A percentile compares a stretch with the other conserved stretches of the same genome.
Conservation (phyloP, 2,797 vertebrate species). For the Rhabdophis nuchalis region DNA sequence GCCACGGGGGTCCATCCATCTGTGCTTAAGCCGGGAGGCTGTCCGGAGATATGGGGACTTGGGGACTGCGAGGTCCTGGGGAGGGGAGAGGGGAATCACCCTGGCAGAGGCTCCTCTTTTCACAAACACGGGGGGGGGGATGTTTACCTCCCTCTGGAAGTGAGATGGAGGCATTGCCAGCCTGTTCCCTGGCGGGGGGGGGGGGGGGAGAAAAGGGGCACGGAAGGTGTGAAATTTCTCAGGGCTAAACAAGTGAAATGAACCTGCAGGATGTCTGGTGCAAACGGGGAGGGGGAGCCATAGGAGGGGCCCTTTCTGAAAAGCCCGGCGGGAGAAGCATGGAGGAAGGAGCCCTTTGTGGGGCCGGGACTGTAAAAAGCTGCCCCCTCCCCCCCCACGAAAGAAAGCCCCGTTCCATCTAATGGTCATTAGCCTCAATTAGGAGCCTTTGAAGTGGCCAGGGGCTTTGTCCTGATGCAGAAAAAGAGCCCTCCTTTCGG, state of each 20-base stretch:
- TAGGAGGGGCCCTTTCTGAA: neutral
- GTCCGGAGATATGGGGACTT: neutral
- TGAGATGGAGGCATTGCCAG: neutral
- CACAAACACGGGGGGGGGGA: neutral
- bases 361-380: conserved; percentile 76
- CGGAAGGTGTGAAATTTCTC: conserved; percentile 85
- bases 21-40: neutral
- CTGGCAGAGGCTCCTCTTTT: neutral
- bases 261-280: conserved; percentile 54
- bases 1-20: neutral
- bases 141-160: neutral
- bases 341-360: conserved; percentile 61
- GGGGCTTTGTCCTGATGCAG: conserved; percentile 75
- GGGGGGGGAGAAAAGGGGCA: neutral
- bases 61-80: neutral
- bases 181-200: neutral
- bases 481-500: conserved; percentile 67
- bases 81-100: neutral
- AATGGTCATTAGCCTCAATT: conserved; percentile 94
- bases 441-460: conserved; percentile 85
- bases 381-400: conserved; percentile 69
- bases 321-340: neutral
- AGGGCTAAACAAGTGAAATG: conserved; percentile 64
- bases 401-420: conserved; percentile 77
- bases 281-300: conserved; percentile 38